Conservation (phyloP, 1,140 invertebrate species). For the Lepidurus arcticus region DNA sequence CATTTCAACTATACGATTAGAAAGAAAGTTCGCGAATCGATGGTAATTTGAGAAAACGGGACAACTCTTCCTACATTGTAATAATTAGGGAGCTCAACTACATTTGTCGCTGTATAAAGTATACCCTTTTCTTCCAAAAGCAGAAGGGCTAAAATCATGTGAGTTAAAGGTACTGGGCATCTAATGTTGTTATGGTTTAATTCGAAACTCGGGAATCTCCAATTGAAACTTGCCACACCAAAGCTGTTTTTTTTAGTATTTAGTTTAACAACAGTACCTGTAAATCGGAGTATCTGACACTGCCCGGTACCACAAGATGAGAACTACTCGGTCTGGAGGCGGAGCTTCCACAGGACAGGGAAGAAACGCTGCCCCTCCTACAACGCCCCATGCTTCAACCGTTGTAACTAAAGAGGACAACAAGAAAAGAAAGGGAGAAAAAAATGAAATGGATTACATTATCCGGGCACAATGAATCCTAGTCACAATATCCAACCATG, state of each 20-base stretch:
- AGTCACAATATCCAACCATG: background rate
- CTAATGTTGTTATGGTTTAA: too few relatives aligned
- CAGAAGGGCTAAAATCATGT: too few relatives aligned
- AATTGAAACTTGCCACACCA: background rate
- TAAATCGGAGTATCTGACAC: slow-evolving; percentile 67
- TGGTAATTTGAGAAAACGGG: too few relatives aligned
- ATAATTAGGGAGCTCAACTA: too few relatives aligned
- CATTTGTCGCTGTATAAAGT: too few relatives aligned
- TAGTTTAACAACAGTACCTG: slow-evolving; percentile 56
- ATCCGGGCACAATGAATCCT: background rate
- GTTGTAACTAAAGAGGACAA: slow-evolving; percentile 48
- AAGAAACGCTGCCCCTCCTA: slow-evolving; percentile 64
- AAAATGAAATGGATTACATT: background rate
- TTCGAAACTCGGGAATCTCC: background rate
- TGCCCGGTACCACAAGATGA: slow-evolving; percentile 83
- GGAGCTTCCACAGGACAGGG: slow-evolving; percentile 73
- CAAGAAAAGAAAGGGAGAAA: background rate
- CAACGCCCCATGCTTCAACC: slow-evolving; percentile 61
- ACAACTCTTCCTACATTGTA: too few relatives aligned
- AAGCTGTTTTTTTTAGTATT: background rate
- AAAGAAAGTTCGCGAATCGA: too few relatives aligned
- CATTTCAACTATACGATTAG: too few relatives aligned
- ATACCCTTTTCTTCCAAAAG: too few relatives aligned
- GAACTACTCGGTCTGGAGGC: slow-evolving; percentile 65
- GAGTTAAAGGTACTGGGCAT: too few relatives aligned